Percentiles rank a stretch among this genome's conserved stretches.
These are phyloP conservation scores for Drosophila pruinosa DNA, from an alignment of 1,140 invertebrate genomes.

Conservation along the genomic window DNA sequence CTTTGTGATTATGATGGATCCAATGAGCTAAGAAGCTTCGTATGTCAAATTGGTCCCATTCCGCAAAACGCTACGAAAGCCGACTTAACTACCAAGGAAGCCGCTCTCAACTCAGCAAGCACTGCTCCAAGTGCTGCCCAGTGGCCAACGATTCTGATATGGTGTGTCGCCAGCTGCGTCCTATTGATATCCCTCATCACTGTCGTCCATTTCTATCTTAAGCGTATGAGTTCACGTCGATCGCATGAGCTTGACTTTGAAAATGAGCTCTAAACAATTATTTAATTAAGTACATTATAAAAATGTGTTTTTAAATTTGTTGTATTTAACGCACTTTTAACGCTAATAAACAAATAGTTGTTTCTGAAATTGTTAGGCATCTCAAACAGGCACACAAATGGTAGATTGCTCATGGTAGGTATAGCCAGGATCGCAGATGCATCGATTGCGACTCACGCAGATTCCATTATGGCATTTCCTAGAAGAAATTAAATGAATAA, in stretches of 20 bases:
- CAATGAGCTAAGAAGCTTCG: not conserved
- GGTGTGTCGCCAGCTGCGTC: not conserved
- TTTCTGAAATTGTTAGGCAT: not conserved
- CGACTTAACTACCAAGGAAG: not conserved
- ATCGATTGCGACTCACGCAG: conserved; percentile 71
- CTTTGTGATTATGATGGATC: conserved; percentile 6
- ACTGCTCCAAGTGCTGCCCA: not conserved
- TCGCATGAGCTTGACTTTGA: not conserved
- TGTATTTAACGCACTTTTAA: not conserved
- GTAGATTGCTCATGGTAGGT: conserved; percentile 72
- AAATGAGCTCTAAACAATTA: not conserved
- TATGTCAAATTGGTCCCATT: not conserved
- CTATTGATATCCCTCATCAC: not conserved
- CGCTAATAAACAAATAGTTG: not conserved
- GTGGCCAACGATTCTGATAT: conserved; percentile 20
- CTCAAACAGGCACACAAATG: conserved; percentile 74
- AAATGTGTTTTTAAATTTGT: not conserved
- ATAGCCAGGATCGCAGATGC: conserved; percentile 75
- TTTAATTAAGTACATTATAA: not conserved
- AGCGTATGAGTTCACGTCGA: not conserved
- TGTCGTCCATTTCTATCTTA: not conserved
- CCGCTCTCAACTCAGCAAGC: not conserved
- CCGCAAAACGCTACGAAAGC: not conserved
- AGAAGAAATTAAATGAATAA: not conserved
- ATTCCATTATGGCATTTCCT: conserved; percentile 76